Evolutionary conservation across 2,113 vertebrate species (phyloP).

Genomic region (Aldabrachelys gigantea): DNA sequence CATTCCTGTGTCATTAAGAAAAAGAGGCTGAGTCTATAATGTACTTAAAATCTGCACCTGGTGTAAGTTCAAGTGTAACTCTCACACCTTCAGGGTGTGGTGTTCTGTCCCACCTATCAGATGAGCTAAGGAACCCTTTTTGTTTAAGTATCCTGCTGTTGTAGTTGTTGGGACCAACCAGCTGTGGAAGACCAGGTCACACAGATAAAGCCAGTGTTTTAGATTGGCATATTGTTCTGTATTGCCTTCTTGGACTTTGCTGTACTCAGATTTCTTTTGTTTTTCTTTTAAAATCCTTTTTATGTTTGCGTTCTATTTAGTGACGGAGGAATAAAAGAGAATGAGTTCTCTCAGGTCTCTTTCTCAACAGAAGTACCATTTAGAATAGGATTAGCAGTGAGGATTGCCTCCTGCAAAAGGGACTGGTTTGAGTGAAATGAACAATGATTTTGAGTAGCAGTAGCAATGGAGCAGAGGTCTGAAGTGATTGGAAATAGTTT

Average conservation of each 20-base stretch:
- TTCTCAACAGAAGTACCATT: neutral
- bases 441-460: neutral
- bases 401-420: neutral
- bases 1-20: constrained; percentile 25
- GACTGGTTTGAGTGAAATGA: neutral
- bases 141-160: neutral
- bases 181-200: neutral
- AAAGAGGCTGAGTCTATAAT: neutral
- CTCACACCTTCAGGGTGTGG: no score
- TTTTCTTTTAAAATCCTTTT: neutral
- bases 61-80: no score
- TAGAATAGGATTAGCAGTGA: neutral
- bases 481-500: neutral
- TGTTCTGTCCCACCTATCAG: neutral
- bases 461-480: neutral
- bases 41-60: neutral
- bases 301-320: neutral
- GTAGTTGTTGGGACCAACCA: neutral
- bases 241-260: neutral
- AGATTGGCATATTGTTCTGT: neutral
- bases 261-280: neutral
- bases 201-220: neutral
- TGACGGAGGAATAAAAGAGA: neutral
- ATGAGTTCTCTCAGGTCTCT: neutral
- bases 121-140: neutral